Percentiles rank a stretch among this genome's conserved stretches.
These are phyloP conservation scores for Nebria salina DNA, from an alignment of 2,888 invertebrate genomes.

Conservation along the genomic window DNA sequence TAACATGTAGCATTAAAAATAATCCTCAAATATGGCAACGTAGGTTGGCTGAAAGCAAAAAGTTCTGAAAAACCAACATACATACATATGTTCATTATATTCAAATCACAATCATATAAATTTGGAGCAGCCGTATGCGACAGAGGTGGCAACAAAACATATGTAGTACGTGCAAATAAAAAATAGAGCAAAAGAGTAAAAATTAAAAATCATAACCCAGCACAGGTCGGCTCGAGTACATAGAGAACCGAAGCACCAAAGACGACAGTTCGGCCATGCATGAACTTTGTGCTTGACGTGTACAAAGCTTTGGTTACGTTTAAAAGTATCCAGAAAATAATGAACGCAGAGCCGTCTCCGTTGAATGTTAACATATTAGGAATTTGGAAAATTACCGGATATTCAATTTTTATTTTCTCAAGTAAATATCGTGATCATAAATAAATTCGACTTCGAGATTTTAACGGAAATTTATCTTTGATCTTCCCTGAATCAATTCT, in stretches of 20 bases:
- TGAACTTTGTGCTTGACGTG: background rate
- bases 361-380: background rate
- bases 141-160: constrained; percentile 9
- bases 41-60: background rate
- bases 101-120: constrained; percentile 43
- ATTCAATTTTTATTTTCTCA: too few species aligned
- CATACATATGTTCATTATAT: constrained; percentile 44
- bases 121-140: constrained; percentile 25
- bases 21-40: constrained; percentile 21
- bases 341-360: constrained; percentile 19
- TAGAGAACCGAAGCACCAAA: background rate
- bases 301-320: constrained; percentile 26
- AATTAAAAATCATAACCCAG: constrained; percentile 34
- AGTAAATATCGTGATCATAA: too few species aligned
- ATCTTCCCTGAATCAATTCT: too few species aligned
- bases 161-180: constrained; percentile 7
- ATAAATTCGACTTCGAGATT: too few species aligned
- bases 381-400: too few species aligned
- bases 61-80: constrained; percentile 8
- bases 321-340: constrained; percentile 27
- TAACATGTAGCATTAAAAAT: constrained; percentile 34
- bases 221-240: background rate
- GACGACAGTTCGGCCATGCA: background rate
- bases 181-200: constrained; percentile 24
- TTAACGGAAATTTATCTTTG: too few species aligned